Evolutionary conservation across 2,888 invertebrate genomes (phyloP).

Genomic region (Chrysina gloriosa): DNA sequence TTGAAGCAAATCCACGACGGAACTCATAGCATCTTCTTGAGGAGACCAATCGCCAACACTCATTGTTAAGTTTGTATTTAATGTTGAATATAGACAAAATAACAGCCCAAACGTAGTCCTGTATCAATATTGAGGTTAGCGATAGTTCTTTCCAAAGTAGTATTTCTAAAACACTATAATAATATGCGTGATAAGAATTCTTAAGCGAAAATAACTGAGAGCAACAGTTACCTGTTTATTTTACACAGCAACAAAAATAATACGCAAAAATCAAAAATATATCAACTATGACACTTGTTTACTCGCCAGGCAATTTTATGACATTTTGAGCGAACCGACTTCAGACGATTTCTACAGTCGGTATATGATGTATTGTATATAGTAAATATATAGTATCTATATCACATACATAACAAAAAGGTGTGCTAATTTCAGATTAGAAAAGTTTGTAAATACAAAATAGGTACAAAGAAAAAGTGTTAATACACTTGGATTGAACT

Average conservation of each 20-base stretch:
- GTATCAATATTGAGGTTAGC: constrained; percentile 36
- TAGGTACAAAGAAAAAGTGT: neutral
- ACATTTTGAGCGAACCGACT: constrained; percentile 31
- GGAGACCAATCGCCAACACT: constrained; percentile 89
- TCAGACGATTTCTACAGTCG: constrained; percentile 15
- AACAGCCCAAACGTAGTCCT: constrained; percentile 13
- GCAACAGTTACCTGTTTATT: constrained; percentile 40
- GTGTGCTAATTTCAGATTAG: constrained; percentile 5
- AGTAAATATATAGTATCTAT: too few species aligned
- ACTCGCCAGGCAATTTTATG: constrained; percentile 32
- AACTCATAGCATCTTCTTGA: constrained; percentile 92
- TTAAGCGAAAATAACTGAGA: neutral
- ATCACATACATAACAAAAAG: constrained; percentile 25
- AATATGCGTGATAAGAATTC: constrained; percentile 2
- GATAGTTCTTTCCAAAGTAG: constrained; percentile 19
- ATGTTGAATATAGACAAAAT: constrained; percentile 29
- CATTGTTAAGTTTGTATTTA: constrained; percentile 49
- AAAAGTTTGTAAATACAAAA: constrained; percentile 9
- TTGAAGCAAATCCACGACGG: constrained; percentile 95
- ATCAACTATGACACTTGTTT: constrained; percentile 42
- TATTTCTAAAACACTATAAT: constrained; percentile 28
- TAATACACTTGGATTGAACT: too few species aligned
- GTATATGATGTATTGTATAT: too few species aligned
- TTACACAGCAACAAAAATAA: constrained; percentile 41
- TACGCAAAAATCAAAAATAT: constrained; percentile 42